phyloP scores from a whole-genome alignment of 2,888 invertebrate species.

The Coecobrya sp. region DNA sequence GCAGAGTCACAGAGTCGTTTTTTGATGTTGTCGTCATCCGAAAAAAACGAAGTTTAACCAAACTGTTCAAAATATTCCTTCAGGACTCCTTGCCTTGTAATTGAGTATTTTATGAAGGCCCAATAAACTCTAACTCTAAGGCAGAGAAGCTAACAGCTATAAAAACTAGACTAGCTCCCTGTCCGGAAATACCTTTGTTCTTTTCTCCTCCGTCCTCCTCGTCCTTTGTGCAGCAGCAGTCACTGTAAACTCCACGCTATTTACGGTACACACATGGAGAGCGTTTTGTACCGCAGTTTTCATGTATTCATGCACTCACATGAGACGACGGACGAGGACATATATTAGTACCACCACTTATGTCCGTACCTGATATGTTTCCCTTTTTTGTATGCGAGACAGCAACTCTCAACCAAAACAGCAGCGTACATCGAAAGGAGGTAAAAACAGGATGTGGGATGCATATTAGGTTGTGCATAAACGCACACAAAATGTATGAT shows the following conservation, averaged over 20 bases:
- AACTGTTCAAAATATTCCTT: conserved; percentile 75
- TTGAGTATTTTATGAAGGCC: conserved; percentile 80
- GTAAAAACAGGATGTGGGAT: not conserved
- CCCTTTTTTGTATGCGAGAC: not conserved
- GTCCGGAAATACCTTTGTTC: conserved; percentile 60
- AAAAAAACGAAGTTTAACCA: conserved; percentile 46
- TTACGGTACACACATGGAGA: too few species aligned
- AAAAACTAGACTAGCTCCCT: conserved; percentile 62
- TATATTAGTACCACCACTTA: too few species aligned
- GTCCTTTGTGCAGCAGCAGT: not conserved
- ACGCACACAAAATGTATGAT: not conserved
- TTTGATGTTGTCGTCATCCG: conserved; percentile 24
- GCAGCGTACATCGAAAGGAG: not conserved
- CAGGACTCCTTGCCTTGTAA: conserved; percentile 76
- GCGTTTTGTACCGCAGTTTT: not conserved
- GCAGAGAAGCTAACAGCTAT: conserved; percentile 71
- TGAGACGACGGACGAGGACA: not conserved
- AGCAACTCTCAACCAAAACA: not conserved
- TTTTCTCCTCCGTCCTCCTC: not conserved
- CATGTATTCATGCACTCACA: not conserved
- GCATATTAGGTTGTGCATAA: not conserved
- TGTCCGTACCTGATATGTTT: not conserved
- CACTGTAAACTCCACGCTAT: not conserved
- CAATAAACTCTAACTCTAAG: conserved; percentile 75
- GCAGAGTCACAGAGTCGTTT: not conserved